Evolutionary conservation across 2,797 vertebrate species (phyloP).

Genomic region (Austrolebias charrua): DNA sequence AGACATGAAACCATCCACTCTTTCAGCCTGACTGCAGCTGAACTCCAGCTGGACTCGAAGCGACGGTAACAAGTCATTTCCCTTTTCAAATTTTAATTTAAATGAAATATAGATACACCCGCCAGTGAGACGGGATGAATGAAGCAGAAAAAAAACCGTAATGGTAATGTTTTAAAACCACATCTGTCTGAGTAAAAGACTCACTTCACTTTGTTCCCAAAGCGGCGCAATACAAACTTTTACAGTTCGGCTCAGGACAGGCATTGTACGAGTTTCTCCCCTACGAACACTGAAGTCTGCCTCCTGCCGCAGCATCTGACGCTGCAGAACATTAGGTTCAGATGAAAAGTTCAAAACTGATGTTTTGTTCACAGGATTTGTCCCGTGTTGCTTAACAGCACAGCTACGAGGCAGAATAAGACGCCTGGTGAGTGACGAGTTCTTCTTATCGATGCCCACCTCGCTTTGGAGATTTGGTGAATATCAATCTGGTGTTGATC

Average conservation of each 20-base stretch:
- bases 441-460: conserved; percentile 18
- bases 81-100: conserved; percentile 70
- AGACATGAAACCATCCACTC: not conserved
- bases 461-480: conserved; percentile 3
- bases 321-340: conserved; percentile 59
- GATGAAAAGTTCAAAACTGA: conserved; percentile 55
- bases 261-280: conserved; percentile 6
- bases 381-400: conserved; percentile 37
- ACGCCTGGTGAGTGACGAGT: conserved; percentile 35
- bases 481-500: too few relatives aligned
- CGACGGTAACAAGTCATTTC: conserved; percentile 46
- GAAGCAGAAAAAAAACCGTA: not conserved
- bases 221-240: conserved; percentile 27
- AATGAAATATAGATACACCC: conserved; percentile 64
- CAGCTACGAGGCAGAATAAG: conserved; percentile 32
- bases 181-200: conserved; percentile 35
- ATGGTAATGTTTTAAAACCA: conserved; percentile 20
- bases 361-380: conserved; percentile 65
- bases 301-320: conserved; percentile 44
- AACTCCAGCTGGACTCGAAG: conserved; percentile 20
- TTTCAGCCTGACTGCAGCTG: conserved; percentile 6
- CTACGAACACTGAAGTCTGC: conserved; percentile 4
- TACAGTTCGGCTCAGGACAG: conserved; percentile 50
- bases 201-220: conserved; percentile 36
- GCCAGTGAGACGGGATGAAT: conserved; percentile 28